Conservation (phyloP, 2,888 invertebrate genomes). For the Aporophyla nigra region DNA sequence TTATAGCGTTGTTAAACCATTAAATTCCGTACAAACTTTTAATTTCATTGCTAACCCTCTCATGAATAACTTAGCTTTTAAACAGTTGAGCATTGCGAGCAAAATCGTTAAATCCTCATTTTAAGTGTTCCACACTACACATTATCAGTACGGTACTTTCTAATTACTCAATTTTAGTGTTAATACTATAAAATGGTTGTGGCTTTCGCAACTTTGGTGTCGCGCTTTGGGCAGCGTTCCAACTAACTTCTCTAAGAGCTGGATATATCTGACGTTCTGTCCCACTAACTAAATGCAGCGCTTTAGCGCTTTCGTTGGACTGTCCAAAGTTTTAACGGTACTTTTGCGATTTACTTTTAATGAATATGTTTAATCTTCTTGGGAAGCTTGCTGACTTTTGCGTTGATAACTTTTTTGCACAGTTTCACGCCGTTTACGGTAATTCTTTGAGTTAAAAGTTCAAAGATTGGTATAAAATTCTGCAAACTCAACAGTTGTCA, state of each 20-base stretch:
- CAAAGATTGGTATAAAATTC: constrained; percentile 1
- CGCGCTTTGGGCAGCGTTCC: constrained; percentile 70
- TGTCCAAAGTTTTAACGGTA: constrained; percentile 33
- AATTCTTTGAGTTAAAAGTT: constrained; percentile 26
- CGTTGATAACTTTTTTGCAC: constrained; percentile 19
- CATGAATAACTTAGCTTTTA: constrained; percentile 51
- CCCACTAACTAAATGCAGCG: constrained; percentile 57
- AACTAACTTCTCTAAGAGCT: constrained; percentile 67
- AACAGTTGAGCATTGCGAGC: constrained; percentile 27
- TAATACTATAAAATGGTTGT: constrained; percentile 54
- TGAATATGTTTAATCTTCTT: constrained; percentile 30
- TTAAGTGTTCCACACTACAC: constrained; percentile 23
- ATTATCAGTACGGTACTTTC: constrained; percentile 46
- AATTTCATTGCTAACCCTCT: constrained; percentile 45
- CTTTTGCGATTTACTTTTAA: constrained; percentile 56
- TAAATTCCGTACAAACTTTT: constrained; percentile 39
- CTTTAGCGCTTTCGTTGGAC: constrained; percentile 42
- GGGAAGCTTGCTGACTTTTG: constrained; percentile 30
- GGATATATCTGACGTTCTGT: constrained; percentile 54
- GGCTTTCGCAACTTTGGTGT: constrained; percentile 37
- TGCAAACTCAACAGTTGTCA: too few relatives aligned
- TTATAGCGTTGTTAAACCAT: constrained; percentile 35
- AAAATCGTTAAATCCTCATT: constrained; percentile 35
- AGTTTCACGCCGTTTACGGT: constrained; percentile 33
- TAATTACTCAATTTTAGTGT: constrained; percentile 65